Base-by-base conservation (phyloP, 2,113 vertebrate species). In the Nothobranchius furzeri region DNA sequence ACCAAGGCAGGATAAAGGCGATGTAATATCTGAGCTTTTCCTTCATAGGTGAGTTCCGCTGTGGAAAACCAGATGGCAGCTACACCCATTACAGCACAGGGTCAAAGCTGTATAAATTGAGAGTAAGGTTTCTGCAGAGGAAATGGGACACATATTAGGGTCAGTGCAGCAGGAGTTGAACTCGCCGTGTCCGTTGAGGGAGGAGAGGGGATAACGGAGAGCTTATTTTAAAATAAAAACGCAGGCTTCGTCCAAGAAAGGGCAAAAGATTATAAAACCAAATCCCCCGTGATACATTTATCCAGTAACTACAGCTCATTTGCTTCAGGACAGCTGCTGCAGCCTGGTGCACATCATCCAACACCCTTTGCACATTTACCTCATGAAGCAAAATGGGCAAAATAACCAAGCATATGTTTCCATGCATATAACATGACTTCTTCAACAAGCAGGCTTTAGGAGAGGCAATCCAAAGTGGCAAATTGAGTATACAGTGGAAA, bases 1-100 rank as follows among this genome's bases (percentile, higher is more conserved):
- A 66, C 75, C n/a, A 4, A 9, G 63, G 68, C 30, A 36, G 81
- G 69, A 85, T 63, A 78, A 87, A 50, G 4, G 60, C 60, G 67
- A 60, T 73, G 37, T 76, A 83, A 75, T 85, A 82, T 87, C 57
- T 58, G 20, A 76, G 63, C 53, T 68, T 74, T 59, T 82, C 17
- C 69, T 43, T 78, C 25, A n/a, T 68, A 85, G 64, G 67, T 79
- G 68, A 77, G 60, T 55, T 53, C 36, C 0, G 17, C 64, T 65
- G 63, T 64, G 52, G 79, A 69, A 67, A 65, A 73, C 59, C 79
- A 81, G 59, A 75, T 75, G 80, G 74, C 61, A 73, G 78, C 49
- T 53, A 45, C 43, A 6, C 51, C 64, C 64, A 46, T 68, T 74
- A 66, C 36, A 75, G 68, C 20, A 25, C 59, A 64, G 63, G 69